Conservation (phyloP, 2,797 vertebrate genomes). For the Ctenosaura bakeri region DNA sequence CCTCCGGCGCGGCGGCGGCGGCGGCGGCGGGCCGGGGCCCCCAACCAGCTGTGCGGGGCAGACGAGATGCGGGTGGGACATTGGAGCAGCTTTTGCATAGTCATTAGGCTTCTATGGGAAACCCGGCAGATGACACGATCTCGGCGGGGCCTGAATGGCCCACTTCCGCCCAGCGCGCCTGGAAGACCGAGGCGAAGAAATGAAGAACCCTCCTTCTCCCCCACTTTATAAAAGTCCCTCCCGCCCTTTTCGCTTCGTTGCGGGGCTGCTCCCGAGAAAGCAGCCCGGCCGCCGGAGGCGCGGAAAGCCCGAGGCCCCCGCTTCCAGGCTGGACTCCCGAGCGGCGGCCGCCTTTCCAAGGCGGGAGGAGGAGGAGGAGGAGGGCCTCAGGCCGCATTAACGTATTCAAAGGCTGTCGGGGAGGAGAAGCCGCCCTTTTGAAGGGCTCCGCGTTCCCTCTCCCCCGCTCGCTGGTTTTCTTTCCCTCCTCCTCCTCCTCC, state of each 20-base stretch:
- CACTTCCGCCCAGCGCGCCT: constrained; percentile 28
- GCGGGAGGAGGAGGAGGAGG: constrained; percentile 76
- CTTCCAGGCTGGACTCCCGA: background rate
- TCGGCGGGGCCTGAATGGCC: constrained; percentile 79
- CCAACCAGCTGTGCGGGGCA: constrained; percentile 87
- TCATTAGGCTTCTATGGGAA: constrained; percentile 95
- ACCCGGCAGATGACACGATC: constrained; percentile 95
- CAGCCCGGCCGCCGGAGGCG: constrained; percentile 31
- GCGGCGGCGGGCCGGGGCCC: too few relatives aligned
- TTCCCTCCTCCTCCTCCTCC: constrained; percentile 41
- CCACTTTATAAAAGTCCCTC: too few relatives aligned
- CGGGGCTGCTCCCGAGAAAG: background rate
- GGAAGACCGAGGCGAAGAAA: background rate
- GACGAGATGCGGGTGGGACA: constrained; percentile 93
- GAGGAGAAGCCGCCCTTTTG: constrained; percentile 86
- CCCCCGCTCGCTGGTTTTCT: constrained; percentile 65
- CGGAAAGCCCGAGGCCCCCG: background rate
- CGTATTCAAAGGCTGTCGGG: constrained; percentile 90
- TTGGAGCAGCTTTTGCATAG: constrained; percentile 91
- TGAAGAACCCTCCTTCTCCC: background rate
- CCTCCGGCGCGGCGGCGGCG: too few relatives aligned
- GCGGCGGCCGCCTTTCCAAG: constrained; percentile 6
- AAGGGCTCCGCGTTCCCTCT: constrained; percentile 62
- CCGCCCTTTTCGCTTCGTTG: too few relatives aligned
- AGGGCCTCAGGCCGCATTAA: constrained; percentile 80